These are phyloP conservation scores for Pogonocherus hispidulus DNA, from an alignment of 2,888 invertebrate species.

Conservation along the genomic window DNA sequence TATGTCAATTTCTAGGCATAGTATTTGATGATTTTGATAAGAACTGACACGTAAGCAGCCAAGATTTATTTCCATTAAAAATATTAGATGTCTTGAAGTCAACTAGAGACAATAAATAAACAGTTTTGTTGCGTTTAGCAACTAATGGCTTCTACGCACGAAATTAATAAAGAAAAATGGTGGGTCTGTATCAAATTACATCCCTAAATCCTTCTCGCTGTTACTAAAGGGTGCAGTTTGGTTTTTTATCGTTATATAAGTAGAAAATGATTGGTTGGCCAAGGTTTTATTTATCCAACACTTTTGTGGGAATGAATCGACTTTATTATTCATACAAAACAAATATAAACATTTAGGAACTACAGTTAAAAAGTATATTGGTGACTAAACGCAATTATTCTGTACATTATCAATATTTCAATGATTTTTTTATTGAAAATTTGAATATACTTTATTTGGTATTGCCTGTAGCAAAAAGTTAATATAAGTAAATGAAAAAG, in stretches of 20 bases:
- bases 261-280: slow-evolving; percentile 32
- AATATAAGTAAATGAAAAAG: neutral
- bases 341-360: neutral
- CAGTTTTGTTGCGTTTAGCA: slow-evolving; percentile 36
- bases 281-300: slow-evolving; percentile 12
- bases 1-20: neutral
- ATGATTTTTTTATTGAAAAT: too few species aligned
- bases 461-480: too few species aligned
- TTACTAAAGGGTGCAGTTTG: slow-evolving; percentile 34
- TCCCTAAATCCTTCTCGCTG: slow-evolving; percentile 39
- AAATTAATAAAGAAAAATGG: slow-evolving; percentile 41
- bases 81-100: slow-evolving; percentile 8
- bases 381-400: too few species aligned
- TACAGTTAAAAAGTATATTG: too few species aligned
- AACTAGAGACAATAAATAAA: slow-evolving; percentile 27
- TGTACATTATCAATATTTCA: too few species aligned
- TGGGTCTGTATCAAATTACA: slow-evolving; percentile 39
- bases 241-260: slow-evolving; percentile 35
- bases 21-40: neutral
- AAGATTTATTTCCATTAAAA: slow-evolving; percentile 23
- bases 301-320: slow-evolving; percentile 7
- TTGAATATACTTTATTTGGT: too few species aligned
- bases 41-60: neutral
- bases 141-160: slow-evolving; percentile 39
- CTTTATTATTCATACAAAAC: neutral